Conservation (phyloP, 2,888 invertebrate genomes). For the Pediacus dermestoides region DNA sequence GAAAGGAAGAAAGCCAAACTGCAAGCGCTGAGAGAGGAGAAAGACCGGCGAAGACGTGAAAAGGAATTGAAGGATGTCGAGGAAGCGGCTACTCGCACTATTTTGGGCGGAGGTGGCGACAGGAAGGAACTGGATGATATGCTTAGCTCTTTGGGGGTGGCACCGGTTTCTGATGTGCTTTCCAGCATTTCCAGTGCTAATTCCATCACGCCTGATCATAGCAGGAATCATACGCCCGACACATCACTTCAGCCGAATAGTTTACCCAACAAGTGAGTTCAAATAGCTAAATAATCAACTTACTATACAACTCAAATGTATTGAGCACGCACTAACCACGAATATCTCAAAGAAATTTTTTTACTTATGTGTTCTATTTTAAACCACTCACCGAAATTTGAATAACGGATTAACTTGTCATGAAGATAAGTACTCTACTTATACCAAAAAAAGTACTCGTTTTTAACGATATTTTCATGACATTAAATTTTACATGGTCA, state of each 20-base stretch:
- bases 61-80: constrained; percentile 86
- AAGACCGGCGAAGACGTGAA: constrained; percentile 78
- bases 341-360: no score
- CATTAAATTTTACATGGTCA: no score
- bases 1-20: constrained; percentile 90
- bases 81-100: constrained; percentile 54
- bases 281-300: no score
- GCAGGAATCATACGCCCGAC: constrained; percentile 74
- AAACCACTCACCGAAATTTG: no score
- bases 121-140: constrained; percentile 78
- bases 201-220: constrained; percentile 76
- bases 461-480: no score
- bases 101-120: constrained; percentile 51
- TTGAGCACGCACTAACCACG: no score
- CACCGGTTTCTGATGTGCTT: constrained; percentile 81
- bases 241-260: constrained; percentile 69
- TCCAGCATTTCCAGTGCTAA: constrained; percentile 80
- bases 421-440: no score
- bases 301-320: no score
- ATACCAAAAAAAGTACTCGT: no score
- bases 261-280: constrained; percentile 53
- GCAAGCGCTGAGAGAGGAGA: constrained; percentile 84
- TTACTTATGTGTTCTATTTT: no score
- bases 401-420: no score
- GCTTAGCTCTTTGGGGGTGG: constrained; percentile 81